Evolutionary conservation across 2,113 vertebrate species (phyloP), one percentile per base, ranked within the genome.

Genomic region (Grammomys dolichurus): DNA sequence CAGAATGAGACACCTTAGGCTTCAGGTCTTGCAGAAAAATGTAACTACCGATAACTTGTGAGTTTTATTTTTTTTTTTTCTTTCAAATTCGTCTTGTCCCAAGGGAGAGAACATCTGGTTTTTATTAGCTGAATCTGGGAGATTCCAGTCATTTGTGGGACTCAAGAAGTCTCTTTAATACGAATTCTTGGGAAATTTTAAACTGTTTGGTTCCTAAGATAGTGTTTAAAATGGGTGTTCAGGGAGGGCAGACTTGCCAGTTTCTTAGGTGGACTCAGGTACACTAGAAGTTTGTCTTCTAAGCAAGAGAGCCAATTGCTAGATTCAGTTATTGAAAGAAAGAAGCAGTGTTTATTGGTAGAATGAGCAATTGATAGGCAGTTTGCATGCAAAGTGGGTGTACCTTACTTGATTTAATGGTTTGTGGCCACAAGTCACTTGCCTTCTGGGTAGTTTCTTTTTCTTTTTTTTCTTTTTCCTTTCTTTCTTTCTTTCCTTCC

Each of bases 301-400:
- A 72, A 87, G 75, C 91, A 90, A 93, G 73, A 93, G 69, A 90
- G 70, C 89, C 97, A 92, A 94, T 93, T 97, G 96, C 88, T 94
- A 92, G 65, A 78, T 95, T 96, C 90, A 92, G 28, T 89, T 96
- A 96, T 82, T 93, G 84, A 93, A 95, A 98, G 75, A 96, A 97
- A 97, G 97, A 76, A 97, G 90, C 89, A 96, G 86, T 97, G 96
- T 97, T 95, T 96, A 91, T 97, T 96, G 95, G 95, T 95, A 97
- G 97, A 96, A 95, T 93, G 87, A 90, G 90, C 96, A 33, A 56
- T 96, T 96, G 95, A 94, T 93, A 96, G 93, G 43, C 95, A 82
- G 63, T 97, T 95, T 97, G 95, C 86, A 46, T 96, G 95, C 90
- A 78, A 72, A 91, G 77, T 96, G 95, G 93, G 90, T 96, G 92